phyloP scores from a whole-genome alignment of 1,140 invertebrate species.

The Melipona quadrifasciata region DNA sequence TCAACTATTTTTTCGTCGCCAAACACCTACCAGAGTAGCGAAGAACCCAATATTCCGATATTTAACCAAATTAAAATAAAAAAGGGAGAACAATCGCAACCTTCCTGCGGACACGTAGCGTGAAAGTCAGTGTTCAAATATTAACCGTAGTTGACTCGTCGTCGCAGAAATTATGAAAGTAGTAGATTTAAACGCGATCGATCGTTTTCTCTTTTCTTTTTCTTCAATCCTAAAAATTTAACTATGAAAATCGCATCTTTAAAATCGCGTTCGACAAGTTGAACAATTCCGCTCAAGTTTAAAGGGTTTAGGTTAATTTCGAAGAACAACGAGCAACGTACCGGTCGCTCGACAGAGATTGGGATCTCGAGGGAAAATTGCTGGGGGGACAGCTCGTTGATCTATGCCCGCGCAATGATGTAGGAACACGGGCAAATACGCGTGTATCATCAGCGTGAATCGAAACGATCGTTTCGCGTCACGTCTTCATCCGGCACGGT shows the following conservation, averaged over 20 bases:
- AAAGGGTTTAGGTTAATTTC: too few species aligned
- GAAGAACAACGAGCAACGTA: too few species aligned
- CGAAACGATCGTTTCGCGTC: slow-evolving; percentile 56
- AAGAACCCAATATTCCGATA: neutral
- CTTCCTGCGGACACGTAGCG: neutral
- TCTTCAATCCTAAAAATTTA: too few species aligned
- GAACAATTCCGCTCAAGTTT: too few species aligned
- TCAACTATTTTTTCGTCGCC: neutral
- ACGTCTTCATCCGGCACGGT: slow-evolving; percentile 54
- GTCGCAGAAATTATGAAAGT: neutral
- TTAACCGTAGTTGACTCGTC: too few species aligned
- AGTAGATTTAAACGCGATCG: neutral
- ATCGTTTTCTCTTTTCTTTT: too few species aligned
- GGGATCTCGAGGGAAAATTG: too few species aligned
- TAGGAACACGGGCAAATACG: slow-evolving; percentile 32
- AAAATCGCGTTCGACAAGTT: too few species aligned
- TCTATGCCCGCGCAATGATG: slow-evolving; percentile 30
- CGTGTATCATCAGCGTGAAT: slow-evolving; percentile 46
- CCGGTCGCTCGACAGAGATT: too few species aligned
- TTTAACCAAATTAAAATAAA: neutral
- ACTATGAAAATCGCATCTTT: too few species aligned
- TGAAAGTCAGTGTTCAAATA: too few species aligned
- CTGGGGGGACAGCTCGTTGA: slow-evolving; percentile 22
- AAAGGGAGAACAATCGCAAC: neutral
- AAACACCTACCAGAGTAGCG: neutral